Evolutionary conservation across 1,140 invertebrate species (phyloP).

Genomic region (Megathymus violae): DNA sequence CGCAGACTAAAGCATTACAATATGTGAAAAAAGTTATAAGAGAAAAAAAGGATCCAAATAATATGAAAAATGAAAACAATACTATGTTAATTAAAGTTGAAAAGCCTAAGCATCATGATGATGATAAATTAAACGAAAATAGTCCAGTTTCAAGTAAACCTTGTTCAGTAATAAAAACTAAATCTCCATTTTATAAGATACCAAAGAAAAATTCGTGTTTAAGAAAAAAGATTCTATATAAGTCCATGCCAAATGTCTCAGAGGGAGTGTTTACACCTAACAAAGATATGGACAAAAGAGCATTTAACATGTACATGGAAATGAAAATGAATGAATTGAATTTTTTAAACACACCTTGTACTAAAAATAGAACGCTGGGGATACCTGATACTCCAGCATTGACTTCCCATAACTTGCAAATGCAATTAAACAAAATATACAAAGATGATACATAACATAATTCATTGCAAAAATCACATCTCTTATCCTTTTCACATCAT

Average conservation of each 20-base stretch:
- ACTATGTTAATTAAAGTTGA: constrained; percentile 41
- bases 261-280: constrained; percentile 49
- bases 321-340: constrained; percentile 76
- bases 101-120: constrained; percentile 31
- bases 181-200: constrained; percentile 69
- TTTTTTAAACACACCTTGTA: constrained; percentile 67
- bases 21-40: constrained; percentile 58
- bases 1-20: constrained; percentile 52
- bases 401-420: constrained; percentile 72
- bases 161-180: constrained; percentile 57
- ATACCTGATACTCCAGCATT: constrained; percentile 59
- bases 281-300: constrained; percentile 50
- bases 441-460: constrained; percentile 44
- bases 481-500: no score
- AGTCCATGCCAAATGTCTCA: constrained; percentile 67
- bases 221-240: constrained; percentile 64
- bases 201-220: constrained; percentile 63
- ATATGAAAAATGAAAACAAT: constrained; percentile 32
- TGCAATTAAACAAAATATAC: constrained; percentile 68
- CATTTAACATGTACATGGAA: constrained; percentile 67
- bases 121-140: constrained; percentile 35
- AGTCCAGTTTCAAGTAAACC: constrained; percentile 39
- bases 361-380: constrained; percentile 35
- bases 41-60: constrained; percentile 40
- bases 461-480: no score